Conservation (phyloP, 2,888 invertebrate species). For the Tolmerus cingulatus region DNA sequence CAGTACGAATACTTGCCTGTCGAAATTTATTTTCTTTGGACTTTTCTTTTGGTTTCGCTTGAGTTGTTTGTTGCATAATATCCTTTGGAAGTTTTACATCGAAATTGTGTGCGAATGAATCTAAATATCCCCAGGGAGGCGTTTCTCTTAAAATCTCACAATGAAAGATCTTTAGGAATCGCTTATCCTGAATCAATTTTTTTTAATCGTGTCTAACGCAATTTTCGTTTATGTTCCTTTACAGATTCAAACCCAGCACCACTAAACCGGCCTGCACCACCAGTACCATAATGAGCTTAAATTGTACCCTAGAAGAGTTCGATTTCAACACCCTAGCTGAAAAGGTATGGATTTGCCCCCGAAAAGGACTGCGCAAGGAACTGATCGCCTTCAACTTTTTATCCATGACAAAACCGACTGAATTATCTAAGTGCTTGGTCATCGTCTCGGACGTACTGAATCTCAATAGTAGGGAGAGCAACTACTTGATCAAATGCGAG, state of each 20-base stretch:
- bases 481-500: slow-evolving; percentile 50
- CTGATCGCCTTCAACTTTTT: slow-evolving; percentile 54
- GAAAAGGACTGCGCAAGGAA: slow-evolving; percentile 58
- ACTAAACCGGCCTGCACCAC: not conserved
- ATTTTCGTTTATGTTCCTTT: not conserved
- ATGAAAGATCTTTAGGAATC: not conserved
- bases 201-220: not conserved
- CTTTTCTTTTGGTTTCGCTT: not conserved
- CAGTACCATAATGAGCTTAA: slow-evolving; percentile 22
- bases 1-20: slow-evolving; percentile 15
- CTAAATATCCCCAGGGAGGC: not conserved
- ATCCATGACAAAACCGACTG: slow-evolving; percentile 57
- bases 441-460: slow-evolving; percentile 54
- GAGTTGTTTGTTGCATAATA: not conserved
- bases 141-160: not conserved
- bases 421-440: slow-evolving; percentile 56
- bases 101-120: not conserved
- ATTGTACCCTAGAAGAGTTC: not conserved
- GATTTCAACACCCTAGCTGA: slow-evolving; percentile 28
- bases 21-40: slow-evolving; percentile 17
- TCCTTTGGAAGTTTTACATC: not conserved
- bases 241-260: not conserved
- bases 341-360: slow-evolving; percentile 53
- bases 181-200: not conserved
- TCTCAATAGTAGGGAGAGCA: slow-evolving; percentile 53